Conservation (phyloP, 2,797 vertebrate genomes). For the Peromyscus eremicus region DNA sequence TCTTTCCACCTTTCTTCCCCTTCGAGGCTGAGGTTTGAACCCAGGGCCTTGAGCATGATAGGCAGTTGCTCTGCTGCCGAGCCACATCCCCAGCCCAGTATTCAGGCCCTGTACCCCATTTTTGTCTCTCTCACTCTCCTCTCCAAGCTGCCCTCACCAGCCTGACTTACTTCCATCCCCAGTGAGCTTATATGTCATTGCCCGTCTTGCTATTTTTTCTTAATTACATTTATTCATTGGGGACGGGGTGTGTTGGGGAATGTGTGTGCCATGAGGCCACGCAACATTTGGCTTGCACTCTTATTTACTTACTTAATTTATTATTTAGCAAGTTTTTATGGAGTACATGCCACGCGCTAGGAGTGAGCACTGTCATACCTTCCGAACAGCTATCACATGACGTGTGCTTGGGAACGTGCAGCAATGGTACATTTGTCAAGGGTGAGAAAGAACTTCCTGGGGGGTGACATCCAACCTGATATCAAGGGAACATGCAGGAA, state of each 20-base stretch:
- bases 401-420: background rate
- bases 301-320: constrained; percentile 11
- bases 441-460: background rate
- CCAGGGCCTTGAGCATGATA: background rate
- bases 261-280: background rate
- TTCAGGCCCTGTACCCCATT: background rate
- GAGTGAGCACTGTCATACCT: background rate
- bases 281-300: constrained; percentile 1
- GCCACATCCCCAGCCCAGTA: background rate
- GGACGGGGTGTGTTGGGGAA: background rate
- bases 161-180: background rate
- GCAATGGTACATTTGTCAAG: background rate
- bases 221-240: background rate
- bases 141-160: background rate
- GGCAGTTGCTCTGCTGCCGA: background rate
- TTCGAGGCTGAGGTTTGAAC: background rate
- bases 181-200: background rate
- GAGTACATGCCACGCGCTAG: background rate
- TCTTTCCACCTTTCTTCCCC: background rate
- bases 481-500: background rate
- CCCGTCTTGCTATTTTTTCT: background rate
- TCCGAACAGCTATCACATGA: background rate
- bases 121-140: background rate
- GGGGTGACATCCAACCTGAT: constrained; percentile 1
- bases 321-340: constrained; percentile 53